These are phyloP conservation scores for Anoncus sp. DNA, from an alignment of 2,888 invertebrate species.

Conservation along the genomic window DNA sequence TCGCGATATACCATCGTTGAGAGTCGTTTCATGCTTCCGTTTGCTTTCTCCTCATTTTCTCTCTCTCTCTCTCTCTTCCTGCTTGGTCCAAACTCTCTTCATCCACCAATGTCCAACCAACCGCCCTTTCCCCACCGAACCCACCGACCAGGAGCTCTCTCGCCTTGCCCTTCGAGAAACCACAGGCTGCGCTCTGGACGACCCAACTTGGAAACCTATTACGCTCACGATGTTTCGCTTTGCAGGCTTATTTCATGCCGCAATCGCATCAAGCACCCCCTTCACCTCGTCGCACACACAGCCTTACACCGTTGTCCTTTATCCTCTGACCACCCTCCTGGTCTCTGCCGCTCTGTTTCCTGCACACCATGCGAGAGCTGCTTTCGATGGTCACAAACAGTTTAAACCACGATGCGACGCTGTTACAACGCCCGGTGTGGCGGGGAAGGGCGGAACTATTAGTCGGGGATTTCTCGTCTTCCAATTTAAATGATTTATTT, in stretches of 20 bases:
- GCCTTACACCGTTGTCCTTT: neutral
- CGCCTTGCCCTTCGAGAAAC: conserved; percentile 65
- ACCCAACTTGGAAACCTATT: conserved; percentile 73
- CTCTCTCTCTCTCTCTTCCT: conserved; percentile 1
- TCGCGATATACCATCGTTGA: conserved; percentile 23
- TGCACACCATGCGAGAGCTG: conserved; percentile 24
- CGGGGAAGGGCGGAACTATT: conserved; percentile 63
- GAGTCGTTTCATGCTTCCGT: conserved; percentile 17
- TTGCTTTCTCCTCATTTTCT: conserved; percentile 17
- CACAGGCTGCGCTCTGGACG: conserved; percentile 67
- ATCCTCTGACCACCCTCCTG: conserved; percentile 8
- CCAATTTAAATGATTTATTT: conserved; percentile 76
- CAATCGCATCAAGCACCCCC: conserved; percentile 72
- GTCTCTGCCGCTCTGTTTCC: conserved; percentile 16
- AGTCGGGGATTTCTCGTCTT: conserved; percentile 72
- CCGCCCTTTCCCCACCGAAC: conserved; percentile 7
- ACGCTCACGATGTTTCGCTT: conserved; percentile 74
- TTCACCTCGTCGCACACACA: neutral
- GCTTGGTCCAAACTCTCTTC: conserved; percentile 8
- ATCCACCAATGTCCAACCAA: conserved; percentile 30
- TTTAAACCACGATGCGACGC: conserved; percentile 27
- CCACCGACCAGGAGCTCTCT: too few relatives aligned
- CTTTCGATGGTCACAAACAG: conserved; percentile 18
- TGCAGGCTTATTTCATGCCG: conserved; percentile 75
- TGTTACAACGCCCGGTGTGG: conserved; percentile 51